Conservation (phyloP, 1,140 invertebrate genomes). For the Procambarus clarkii region DNA sequence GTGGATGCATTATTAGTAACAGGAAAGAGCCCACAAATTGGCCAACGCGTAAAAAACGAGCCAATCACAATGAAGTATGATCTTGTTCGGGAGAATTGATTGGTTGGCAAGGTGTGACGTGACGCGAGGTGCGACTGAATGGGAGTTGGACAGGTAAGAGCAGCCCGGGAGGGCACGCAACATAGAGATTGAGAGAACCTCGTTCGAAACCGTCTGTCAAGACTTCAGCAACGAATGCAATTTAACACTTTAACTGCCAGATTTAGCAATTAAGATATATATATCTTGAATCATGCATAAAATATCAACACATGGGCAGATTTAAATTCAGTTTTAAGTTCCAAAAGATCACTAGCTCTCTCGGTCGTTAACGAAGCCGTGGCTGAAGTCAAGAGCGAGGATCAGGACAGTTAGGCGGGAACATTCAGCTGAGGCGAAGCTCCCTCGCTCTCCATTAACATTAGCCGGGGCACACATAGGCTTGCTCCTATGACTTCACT, state of each 20-base stretch:
- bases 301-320: too few species aligned
- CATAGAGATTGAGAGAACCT: neutral
- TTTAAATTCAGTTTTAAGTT: too few species aligned
- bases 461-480: constrained; percentile 13
- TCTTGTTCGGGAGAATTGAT: constrained; percentile 21
- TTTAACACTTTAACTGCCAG: too few species aligned
- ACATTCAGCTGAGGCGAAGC: neutral
- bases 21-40: constrained; percentile 8
- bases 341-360: too few species aligned
- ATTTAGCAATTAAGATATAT: too few species aligned
- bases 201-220: neutral
- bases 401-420: neutral
- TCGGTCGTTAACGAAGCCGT: neutral
- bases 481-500: constrained; percentile 10
- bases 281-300: too few species aligned
- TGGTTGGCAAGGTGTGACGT: constrained; percentile 29
- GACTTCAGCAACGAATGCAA: too few species aligned
- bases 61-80: constrained; percentile 35
- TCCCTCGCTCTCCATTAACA: neutral
- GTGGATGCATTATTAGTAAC: constrained; percentile 22
- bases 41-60: neutral
- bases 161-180: constrained; percentile 23
- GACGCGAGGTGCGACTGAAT: constrained; percentile 31
- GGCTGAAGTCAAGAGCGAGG: neutral
- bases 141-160: constrained; percentile 36